A percentile compares a stretch with the other conserved stretches of the same genome.
phyloP scores from a whole-genome alignment of 2,797 vertebrate genomes.

The Morelia viridis region DNA sequence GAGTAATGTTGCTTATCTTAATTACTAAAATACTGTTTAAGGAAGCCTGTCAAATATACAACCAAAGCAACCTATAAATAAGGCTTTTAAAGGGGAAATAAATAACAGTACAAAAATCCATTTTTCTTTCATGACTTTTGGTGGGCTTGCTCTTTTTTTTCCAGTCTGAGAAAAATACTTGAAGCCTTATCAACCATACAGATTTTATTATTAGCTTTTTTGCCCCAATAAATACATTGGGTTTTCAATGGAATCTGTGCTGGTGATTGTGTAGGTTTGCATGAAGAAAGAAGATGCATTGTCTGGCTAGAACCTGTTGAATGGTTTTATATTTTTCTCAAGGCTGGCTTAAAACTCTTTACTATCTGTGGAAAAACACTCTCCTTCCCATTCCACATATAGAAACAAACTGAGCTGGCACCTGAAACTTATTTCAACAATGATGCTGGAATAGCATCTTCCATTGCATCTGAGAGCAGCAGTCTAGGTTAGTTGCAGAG shows the following conservation, averaged over 20 bases:
- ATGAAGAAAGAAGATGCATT: not conserved
- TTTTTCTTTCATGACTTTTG: not conserved
- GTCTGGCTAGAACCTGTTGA: not conserved
- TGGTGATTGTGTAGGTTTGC: not conserved
- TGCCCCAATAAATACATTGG: not conserved
- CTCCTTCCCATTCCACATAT: too few species aligned
- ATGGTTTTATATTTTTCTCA: not conserved
- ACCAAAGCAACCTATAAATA: not conserved
- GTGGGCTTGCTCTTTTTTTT: not conserved
- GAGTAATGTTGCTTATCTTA: slow-evolving; percentile 1
- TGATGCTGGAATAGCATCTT: not conserved
- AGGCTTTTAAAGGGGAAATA: not conserved
- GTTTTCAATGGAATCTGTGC: not conserved
- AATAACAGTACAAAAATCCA: not conserved
- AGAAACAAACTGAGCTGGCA: not conserved
- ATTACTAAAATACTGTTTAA: not conserved
- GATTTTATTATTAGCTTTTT: not conserved
- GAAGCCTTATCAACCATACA: not conserved
- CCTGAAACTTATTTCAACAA: not conserved
- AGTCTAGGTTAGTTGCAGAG: not conserved
- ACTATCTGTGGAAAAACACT: not conserved
- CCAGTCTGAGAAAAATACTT: not conserved
- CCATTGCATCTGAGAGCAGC: not conserved
- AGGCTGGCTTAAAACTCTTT: not conserved
- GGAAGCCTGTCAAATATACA: not conserved